phyloP scores from a whole-genome alignment of 2,797 vertebrate species.

The Cyclura pinguis region DNA sequence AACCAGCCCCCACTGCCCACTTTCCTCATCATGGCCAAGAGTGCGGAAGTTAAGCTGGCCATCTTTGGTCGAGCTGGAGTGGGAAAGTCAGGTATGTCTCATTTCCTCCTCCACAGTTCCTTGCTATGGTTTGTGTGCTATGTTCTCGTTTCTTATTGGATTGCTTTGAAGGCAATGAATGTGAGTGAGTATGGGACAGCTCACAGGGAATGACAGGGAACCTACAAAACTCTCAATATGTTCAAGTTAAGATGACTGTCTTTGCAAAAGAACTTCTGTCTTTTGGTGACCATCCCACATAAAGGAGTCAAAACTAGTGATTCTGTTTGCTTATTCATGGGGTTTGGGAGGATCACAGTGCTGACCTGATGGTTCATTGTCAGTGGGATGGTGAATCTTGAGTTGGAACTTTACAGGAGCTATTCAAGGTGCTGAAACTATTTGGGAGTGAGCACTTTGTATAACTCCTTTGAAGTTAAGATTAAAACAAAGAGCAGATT shows the following conservation, averaged over 20 bases:
- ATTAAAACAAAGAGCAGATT: no score
- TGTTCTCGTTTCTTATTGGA: background rate
- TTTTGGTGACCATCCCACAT: background rate
- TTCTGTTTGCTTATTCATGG: no score
- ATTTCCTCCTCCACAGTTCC: background rate
- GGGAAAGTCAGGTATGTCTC: slow-evolving; percentile 92
- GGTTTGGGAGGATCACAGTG: no score
- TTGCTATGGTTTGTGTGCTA: background rate
- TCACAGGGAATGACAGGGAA: background rate
- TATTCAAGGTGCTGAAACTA: no score
- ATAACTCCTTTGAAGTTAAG: no score
- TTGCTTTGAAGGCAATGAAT: background rate
- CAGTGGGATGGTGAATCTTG: no score
- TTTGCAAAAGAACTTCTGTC: background rate
- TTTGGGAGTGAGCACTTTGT: no score
- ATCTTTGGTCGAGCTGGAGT: slow-evolving; percentile 96
- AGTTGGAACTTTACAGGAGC: no score
- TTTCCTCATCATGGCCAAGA: slow-evolving; percentile 89
- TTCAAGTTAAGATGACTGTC: no score
- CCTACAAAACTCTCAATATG: background rate
- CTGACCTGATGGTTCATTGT: no score
- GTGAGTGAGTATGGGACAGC: no score
- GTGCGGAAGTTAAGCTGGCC: slow-evolving; percentile 93
- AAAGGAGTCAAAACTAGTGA: background rate
- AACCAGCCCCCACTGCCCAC: rapidly evolving